Base-by-base conservation (phyloP, 1,140 invertebrate genomes). In the Potamilus streckersoni region DNA sequence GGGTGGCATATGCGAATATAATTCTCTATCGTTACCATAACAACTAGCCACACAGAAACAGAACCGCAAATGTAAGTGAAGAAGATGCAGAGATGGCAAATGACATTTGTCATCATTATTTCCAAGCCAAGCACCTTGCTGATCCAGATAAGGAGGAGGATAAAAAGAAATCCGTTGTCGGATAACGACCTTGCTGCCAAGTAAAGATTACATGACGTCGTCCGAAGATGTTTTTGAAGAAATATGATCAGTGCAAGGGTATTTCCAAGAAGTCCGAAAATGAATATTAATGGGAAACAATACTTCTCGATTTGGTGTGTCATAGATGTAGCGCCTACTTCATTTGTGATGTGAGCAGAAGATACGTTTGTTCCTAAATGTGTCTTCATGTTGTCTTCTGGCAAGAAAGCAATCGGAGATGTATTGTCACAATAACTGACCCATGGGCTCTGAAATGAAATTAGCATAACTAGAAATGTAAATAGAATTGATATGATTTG, bases 101-200 rank as follows among this genome's bases (percentile, higher is more conserved):
- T 75, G 5, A 80, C 87, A 12, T 76, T 19, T 0, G 71, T 59
- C 64, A 83, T 85, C 49, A 86, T 81, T 1, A 88, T 38, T 5
- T 87, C 79, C 77, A 91, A 90, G 3, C 89, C 90, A 0, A 91
- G 69, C 0, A 87, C 87, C 15, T 91, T 91, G 15, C 72, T 77
- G 11, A 92, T 71, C 92, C 92, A 93, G 0, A 92, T 91, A 27
- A 82, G 58, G 57, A 83, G 74, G 14, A 86, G 69, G 17, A 78
- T 72, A 0, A 73, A 15, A 16, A 86, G 76, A 58, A 86, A 86
- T 15, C 79, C 79, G 11, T 79, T 78, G 71, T 84, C 83, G 2
- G 78, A 79, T n/a, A 82, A 2, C 20, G 79, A 82, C 20, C 82
- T 80, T 13, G 76, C 80, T 2, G 81, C 82, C 49, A 86, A 71